These are phyloP conservation scores for Aphaenogaster rudis DNA, from an alignment of 1,140 invertebrate genomes.

Conservation along the genomic window DNA sequence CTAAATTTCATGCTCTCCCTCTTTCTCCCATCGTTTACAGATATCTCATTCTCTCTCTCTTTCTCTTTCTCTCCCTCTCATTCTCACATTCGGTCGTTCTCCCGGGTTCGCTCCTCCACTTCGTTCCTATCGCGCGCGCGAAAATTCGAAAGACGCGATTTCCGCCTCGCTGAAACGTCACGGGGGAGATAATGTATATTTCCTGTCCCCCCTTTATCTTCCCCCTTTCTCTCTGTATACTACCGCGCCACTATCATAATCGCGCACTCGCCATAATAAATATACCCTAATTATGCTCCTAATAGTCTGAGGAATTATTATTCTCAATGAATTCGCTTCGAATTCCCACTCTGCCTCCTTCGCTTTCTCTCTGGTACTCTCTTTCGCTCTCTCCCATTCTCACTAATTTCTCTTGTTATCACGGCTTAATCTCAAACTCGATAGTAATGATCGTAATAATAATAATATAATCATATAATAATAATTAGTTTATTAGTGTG, in stretches of 20 bases:
- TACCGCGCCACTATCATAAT: constrained; percentile 68
- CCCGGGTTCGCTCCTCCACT: constrained; percentile 47
- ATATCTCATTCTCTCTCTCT: constrained; percentile 34
- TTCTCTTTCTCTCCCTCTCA: constrained; percentile 18
- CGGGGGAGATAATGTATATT: constrained; percentile 58
- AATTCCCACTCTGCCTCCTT: constrained; percentile 62
- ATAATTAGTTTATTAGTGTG: constrained; percentile 85
- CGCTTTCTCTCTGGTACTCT: constrained; percentile 50
- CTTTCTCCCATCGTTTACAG: constrained; percentile 40
- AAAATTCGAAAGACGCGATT: constrained; percentile 71
- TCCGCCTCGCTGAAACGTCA: constrained; percentile 62
- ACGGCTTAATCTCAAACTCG: constrained; percentile 85
- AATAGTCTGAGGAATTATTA: constrained; percentile 86
- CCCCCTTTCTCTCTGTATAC: constrained; percentile 43
- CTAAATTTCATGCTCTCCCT: constrained; percentile 74
- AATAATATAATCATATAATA: constrained; percentile 83
- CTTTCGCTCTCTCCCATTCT: constrained; percentile 65
- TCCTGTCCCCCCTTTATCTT: constrained; percentile 54
- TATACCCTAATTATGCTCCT: constrained; percentile 83
- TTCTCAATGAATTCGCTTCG: constrained; percentile 75
- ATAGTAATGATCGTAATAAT: constrained; percentile 85
- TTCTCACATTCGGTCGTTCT: constrained; percentile 56
- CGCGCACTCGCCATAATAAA: constrained; percentile 73
- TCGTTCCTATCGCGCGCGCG: constrained; percentile 63
- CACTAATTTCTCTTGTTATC: constrained; percentile 78